phyloP scores from a whole-genome alignment of 1,140 invertebrate genomes.

The Cotesia chilonis region DNA sequence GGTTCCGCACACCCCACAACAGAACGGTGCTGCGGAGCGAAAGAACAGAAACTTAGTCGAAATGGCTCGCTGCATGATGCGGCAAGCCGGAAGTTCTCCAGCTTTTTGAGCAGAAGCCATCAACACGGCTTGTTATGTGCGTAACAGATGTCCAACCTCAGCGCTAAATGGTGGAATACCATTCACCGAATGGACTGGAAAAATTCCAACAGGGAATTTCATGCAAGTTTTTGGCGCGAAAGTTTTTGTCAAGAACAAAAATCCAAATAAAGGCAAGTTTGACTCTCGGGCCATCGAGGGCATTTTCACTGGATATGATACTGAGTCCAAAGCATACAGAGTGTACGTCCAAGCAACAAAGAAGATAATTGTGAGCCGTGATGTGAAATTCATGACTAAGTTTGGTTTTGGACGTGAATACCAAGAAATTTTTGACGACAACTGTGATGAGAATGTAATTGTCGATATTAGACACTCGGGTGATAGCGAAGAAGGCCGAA shows the following conservation, averaged over 20 bases:
- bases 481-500: not conserved
- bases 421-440: not conserved
- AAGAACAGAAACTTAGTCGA: constrained; percentile 46
- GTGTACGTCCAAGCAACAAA: not conserved
- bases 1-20: constrained; percentile 25
- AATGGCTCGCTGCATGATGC: constrained; percentile 46
- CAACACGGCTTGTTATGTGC: constrained; percentile 48
- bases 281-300: not conserved
- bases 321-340: constrained; percentile 26
- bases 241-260: not conserved
- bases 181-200: constrained; percentile 36
- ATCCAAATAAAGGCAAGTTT: not conserved
- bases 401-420: not conserved
- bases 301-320: constrained; percentile 23
- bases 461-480: not conserved
- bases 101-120: constrained; percentile 56
- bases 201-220: constrained; percentile 32
- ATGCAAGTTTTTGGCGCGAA: constrained; percentile 40
- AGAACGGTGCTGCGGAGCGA: constrained; percentile 43
- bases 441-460: not conserved
- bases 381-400: constrained; percentile 20
- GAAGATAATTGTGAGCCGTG: constrained; percentile 7
- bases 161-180: constrained; percentile 39
- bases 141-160: constrained; percentile 48
- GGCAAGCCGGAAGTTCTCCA: constrained; percentile 19